Percentiles rank a stretch among this genome's conserved stretches.
These are phyloP conservation scores for Sterna hirundo DNA, from an alignment of 2,113 vertebrate genomes.

Conservation along the genomic window DNA sequence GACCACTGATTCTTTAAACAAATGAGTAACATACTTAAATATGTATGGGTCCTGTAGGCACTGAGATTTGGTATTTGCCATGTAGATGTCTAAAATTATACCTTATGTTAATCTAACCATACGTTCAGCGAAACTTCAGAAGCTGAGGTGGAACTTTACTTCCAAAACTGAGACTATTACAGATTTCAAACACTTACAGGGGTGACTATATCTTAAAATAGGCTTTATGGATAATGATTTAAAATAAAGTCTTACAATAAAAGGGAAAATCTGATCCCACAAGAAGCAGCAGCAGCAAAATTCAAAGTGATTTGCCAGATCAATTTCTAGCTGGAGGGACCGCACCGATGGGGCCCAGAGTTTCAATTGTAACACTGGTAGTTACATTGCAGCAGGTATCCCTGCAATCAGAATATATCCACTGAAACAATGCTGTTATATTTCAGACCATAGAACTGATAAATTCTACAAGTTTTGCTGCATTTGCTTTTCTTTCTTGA, in stretches of 20 bases:
- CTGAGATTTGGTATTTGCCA: background rate
- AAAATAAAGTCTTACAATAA: background rate
- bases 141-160: background rate
- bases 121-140: background rate
- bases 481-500: background rate
- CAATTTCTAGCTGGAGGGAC: background rate
- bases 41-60: background rate
- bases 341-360: background rate
- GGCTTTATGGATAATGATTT: background rate
- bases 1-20: background rate
- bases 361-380: background rate
- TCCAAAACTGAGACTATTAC: background rate
- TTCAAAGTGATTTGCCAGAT: background rate
- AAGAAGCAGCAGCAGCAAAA: background rate
- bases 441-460: background rate
- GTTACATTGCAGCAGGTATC: background rate
- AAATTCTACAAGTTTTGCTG: background rate
- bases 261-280: background rate
- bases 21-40: rapidly evolving
- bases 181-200: background rate
- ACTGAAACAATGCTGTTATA: background rate
- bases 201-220: background rate
- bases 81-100: background rate
- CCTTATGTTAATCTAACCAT: background rate
- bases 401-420: background rate